phyloP scores from a whole-genome alignment of 2,888 invertebrate species.

The Toxonevra muliebris region DNA sequence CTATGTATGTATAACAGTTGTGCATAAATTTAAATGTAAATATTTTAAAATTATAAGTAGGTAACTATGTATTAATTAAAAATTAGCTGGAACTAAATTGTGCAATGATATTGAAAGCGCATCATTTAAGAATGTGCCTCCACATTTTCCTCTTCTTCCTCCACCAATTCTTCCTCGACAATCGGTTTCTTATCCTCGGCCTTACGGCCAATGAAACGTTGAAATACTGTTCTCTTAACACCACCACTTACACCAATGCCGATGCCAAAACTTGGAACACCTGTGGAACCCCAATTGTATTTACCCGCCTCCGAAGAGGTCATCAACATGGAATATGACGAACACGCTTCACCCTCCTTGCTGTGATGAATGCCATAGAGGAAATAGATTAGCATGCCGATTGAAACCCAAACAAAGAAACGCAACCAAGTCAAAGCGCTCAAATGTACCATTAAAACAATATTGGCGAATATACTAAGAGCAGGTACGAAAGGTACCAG shows the following conservation, averaged over 20 bases:
- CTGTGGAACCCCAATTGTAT: conserved; percentile 71
- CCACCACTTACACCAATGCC: conserved; percentile 28
- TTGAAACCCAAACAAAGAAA: conserved; percentile 86
- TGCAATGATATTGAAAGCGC: neutral
- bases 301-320: conserved; percentile 72
- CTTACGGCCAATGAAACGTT: conserved; percentile 59
- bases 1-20: too few species aligned
- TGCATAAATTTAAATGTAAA: neutral
- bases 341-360: conserved; percentile 73
- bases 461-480: conserved; percentile 81
- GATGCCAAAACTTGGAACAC: conserved; percentile 40
- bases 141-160: conserved; percentile 28
- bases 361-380: conserved; percentile 87
- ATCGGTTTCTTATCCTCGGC: conserved; percentile 58
- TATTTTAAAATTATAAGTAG: neutral
- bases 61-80: neutral
- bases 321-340: conserved; percentile 74
- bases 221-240: conserved; percentile 54
- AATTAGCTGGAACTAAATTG: neutral
- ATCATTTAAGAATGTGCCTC: conserved; percentile 31
- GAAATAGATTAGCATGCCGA: conserved; percentile 85
- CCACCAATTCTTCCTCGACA: conserved; percentile 48
- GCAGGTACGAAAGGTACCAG: conserved; percentile 83
- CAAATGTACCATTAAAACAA: conserved; percentile 84
- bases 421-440: conserved; percentile 84